These are phyloP conservation scores for Henicopernis longicauda DNA, from an alignment of 2,113 vertebrate species.

Conservation along the genomic window DNA sequence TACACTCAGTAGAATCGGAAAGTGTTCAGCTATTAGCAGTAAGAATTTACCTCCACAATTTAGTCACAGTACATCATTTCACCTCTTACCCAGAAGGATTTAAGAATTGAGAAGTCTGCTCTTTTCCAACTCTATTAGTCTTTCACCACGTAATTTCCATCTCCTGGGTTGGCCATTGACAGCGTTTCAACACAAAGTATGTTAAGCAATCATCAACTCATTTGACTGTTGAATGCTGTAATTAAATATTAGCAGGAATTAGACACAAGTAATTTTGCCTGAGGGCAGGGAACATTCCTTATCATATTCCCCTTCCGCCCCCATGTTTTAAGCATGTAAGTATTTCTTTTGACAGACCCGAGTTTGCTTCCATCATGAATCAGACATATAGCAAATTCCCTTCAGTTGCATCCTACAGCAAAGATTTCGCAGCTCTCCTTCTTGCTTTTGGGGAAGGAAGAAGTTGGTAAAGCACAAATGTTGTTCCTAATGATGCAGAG, in stretches of 20 bases:
- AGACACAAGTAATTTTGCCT: neutral
- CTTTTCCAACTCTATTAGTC: neutral
- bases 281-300: neutral
- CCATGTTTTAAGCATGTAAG: neutral
- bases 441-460: neutral
- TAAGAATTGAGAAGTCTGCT: neutral
- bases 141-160: neutral
- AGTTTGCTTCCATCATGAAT: neutral
- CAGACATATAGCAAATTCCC: neutral
- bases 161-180: neutral
- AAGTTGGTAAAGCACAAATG: neutral
- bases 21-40: neutral
- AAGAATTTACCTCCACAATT: neutral
- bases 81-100: neutral
- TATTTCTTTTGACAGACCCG: neutral
- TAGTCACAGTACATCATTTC: neutral
- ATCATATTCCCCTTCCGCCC: neutral
- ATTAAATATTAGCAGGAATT: neutral
- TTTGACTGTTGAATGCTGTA: neutral
- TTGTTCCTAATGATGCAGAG: neutral
- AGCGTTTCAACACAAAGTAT: neutral
- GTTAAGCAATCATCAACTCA: neutral
- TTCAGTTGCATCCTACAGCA: neutral
- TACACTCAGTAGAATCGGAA: neutral
- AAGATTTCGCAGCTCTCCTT: neutral